These are phyloP conservation scores for Camelus bactrianus DNA, from an alignment of 2,113 vertebrate species.

Conservation along the genomic window DNA sequence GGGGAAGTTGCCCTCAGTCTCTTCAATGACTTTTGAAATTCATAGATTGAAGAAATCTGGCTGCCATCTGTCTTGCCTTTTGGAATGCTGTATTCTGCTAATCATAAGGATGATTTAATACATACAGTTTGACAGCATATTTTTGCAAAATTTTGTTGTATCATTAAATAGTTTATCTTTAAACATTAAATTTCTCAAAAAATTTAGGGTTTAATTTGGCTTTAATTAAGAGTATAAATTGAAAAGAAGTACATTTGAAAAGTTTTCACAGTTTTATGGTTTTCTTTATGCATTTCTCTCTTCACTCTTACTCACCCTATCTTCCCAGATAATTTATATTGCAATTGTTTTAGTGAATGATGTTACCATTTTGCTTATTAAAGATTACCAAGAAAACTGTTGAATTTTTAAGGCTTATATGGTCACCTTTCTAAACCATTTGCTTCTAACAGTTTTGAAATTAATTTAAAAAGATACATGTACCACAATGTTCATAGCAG, in stretches of 20 bases:
- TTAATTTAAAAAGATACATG: too few relatives aligned
- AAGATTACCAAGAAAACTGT: background rate
- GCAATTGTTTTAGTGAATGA: background rate
- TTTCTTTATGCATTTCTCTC: background rate
- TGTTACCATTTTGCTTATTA: background rate
- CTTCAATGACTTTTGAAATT: slow-evolving; percentile 1
- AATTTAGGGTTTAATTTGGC: background rate
- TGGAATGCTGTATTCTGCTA: background rate
- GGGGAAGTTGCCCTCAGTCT: background rate
- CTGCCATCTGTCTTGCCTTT: background rate
- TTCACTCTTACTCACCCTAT: background rate
- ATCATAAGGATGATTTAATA: background rate
- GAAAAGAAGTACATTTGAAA: background rate
- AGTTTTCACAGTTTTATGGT: background rate
- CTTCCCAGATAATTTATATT: background rate
- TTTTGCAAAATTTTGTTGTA: background rate
- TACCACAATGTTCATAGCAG: too few relatives aligned
- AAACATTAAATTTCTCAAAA: background rate
- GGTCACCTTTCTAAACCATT: background rate
- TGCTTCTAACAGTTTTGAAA: background rate
- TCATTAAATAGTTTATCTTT: background rate
- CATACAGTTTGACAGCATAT: background rate
- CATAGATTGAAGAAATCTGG: background rate
- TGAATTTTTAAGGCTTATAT: background rate
- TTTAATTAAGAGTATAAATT: background rate